Percentiles rank a stretch among this genome's conserved stretches.
Evolutionary conservation across 2,888 invertebrate species (phyloP).

Genomic region (Eilema griseolum): DNA sequence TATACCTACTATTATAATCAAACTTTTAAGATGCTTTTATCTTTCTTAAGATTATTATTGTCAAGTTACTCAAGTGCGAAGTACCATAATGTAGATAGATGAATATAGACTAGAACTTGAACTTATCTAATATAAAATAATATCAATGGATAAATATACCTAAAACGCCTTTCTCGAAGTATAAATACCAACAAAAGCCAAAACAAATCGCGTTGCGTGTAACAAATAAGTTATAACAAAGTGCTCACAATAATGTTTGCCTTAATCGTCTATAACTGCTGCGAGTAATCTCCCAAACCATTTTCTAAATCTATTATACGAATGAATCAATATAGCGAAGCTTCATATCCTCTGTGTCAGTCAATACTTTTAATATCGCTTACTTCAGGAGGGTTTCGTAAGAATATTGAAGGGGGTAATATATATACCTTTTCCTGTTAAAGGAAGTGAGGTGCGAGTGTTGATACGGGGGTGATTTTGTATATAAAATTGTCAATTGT

Average conservation of each 20-base stretch:
- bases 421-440: slow-evolving; percentile 38
- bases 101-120: neutral
- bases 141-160: too few relatives aligned
- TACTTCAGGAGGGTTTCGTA: slow-evolving; percentile 27
- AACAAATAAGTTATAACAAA: slow-evolving; percentile 18
- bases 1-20: too few relatives aligned
- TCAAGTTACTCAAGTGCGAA: too few relatives aligned
- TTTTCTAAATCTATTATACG: slow-evolving; percentile 36
- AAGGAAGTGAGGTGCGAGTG: slow-evolving; percentile 11
- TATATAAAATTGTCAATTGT: neutral
- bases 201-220: slow-evolving; percentile 11
- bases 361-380: slow-evolving; percentile 45
- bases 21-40: too few relatives aligned
- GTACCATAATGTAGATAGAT: too few relatives aligned
- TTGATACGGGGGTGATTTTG: neutral
- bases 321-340: slow-evolving; percentile 28
- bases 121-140: too few relatives aligned
- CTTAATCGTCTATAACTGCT: slow-evolving; percentile 25
- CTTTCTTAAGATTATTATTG: too few relatives aligned
- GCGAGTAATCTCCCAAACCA: slow-evolving; percentile 24
- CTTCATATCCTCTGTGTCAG: slow-evolving; percentile 18
- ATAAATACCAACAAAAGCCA: neutral
- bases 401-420: slow-evolving; percentile 38
- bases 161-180: neutral
- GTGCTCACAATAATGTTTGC: slow-evolving; percentile 19